phyloP scores from a whole-genome alignment of 2,113 vertebrate genomes.

The Percopsis transmontana region DNA sequence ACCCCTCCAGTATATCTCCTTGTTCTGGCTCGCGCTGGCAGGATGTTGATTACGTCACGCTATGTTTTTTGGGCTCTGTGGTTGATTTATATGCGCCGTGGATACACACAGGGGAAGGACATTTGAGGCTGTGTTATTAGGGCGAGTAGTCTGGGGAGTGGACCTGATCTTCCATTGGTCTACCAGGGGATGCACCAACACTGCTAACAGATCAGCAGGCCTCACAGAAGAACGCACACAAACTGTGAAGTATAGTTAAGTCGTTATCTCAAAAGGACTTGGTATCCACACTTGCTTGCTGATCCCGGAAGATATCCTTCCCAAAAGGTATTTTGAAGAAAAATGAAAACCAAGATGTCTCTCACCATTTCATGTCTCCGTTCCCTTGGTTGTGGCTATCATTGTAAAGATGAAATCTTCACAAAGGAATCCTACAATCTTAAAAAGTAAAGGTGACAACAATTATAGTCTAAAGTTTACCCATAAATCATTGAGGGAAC shows the following conservation, averaged over 20 bases:
- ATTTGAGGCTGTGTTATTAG: conserved; percentile 21
- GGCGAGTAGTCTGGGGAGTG: conserved; percentile 29
- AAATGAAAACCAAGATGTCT: conserved; percentile 25
- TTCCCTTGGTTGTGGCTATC: conserved; percentile 38
- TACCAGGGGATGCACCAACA: conserved; percentile 34
- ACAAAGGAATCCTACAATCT: conserved; percentile 24
- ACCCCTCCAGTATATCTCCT: conserved; percentile 7
- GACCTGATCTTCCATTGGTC: conserved; percentile 6
- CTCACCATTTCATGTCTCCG: conserved; percentile 21
- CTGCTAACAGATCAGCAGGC: conserved; percentile 14
- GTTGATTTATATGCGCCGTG: conserved; percentile 5
- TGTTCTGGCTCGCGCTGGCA: not conserved
- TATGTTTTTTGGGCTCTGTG: not conserved
- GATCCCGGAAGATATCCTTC: conserved; percentile 43
- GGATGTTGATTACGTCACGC: conserved; percentile 14
- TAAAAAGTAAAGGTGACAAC: conserved; percentile 19
- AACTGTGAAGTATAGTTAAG: conserved; percentile 4
- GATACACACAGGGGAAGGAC: conserved; percentile 11
- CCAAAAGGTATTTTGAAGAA: conserved; percentile 14
- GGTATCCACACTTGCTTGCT: conserved; percentile 23
- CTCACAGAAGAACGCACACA: conserved; percentile 9
- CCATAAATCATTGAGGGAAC: conserved; percentile 46
- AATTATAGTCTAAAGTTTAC: conserved; percentile 29
- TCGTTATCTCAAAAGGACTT: not conserved
- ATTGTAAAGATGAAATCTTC: conserved; percentile 22